Percentiles rank a stretch among this genome's conserved stretches.
These are phyloP conservation scores for Lypha dubia DNA, from an alignment of 2,888 invertebrate genomes.

Conservation along the genomic window DNA sequence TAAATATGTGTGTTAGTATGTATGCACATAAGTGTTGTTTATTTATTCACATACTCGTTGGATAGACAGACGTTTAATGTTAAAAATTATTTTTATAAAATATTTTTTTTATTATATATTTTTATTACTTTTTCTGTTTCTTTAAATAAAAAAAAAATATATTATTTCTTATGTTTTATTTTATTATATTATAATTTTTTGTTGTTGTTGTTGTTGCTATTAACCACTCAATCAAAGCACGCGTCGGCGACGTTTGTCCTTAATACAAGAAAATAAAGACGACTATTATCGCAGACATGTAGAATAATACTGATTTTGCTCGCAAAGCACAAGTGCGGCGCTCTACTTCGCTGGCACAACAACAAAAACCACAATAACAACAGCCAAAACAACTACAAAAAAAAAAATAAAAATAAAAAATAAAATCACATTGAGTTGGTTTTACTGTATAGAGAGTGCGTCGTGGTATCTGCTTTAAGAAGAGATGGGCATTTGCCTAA, in stretches of 20 bases:
- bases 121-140: conserved; percentile 36
- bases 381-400: conserved; percentile 19
- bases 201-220: too few relatives aligned
- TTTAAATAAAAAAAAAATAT: conserved; percentile 6
- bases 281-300: conserved; percentile 73
- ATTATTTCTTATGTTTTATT: conserved; percentile 27
- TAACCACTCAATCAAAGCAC: conserved; percentile 59
- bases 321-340: conserved; percentile 70
- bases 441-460: conserved; percentile 62
- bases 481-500: conserved; percentile 55
- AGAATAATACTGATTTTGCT: conserved; percentile 73
- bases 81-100: conserved; percentile 30
- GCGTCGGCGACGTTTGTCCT: conserved; percentile 46
- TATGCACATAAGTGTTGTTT: background rate
- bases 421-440: conserved; percentile 54
- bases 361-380: conserved; percentile 19
- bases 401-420: conserved; percentile 32
- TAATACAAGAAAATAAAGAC: conserved; percentile 57
- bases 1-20: too few relatives aligned
- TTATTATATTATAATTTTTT: too few relatives aligned
- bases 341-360: conserved; percentile 58
- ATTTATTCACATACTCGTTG: background rate
- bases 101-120: conserved; percentile 44
- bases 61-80: conserved; percentile 9
- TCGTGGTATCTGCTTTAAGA: conserved; percentile 51